A percentile compares a stretch with the other conserved stretches of the same genome.
phyloP scores from a whole-genome alignment of 2,888 invertebrate species.

The Mellilla xanthometata region DNA sequence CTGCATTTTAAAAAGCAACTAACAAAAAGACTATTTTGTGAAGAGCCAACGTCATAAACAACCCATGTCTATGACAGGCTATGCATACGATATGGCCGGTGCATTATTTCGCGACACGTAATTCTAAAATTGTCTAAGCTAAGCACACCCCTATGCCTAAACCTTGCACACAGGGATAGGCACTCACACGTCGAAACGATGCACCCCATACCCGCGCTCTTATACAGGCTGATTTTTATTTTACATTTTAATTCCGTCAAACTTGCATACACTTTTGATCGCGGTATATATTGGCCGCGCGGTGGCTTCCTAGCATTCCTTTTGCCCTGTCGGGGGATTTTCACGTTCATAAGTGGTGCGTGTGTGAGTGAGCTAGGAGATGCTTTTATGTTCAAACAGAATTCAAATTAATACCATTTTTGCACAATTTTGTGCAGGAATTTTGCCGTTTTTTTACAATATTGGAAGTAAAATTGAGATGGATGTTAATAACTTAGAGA shows the following conservation, averaged over 20 bases:
- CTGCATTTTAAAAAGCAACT: constrained; percentile 37
- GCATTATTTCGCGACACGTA: constrained; percentile 70
- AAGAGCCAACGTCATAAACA: constrained; percentile 45
- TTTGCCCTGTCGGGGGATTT: constrained; percentile 26
- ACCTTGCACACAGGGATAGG: constrained; percentile 42
- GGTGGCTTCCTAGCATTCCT: constrained; percentile 26
- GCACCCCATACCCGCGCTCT: constrained; percentile 49
- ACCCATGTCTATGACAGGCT: constrained; percentile 45
- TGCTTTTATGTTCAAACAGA: constrained; percentile 4
- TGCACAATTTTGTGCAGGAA: no score
- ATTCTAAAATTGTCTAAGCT: constrained; percentile 80
- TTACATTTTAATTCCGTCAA: constrained; percentile 34
- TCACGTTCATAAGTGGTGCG: constrained; percentile 13
- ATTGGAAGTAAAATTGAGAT: no score
- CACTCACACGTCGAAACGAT: constrained; percentile 40
- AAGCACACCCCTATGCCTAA: constrained; percentile 71
- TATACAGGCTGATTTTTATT: constrained; percentile 54
- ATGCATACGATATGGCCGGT: constrained; percentile 58
- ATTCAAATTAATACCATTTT: not conserved
- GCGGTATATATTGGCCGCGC: constrained; percentile 28
- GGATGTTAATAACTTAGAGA: no score
- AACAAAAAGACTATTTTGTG: constrained; percentile 41
- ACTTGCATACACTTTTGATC: constrained; percentile 32
- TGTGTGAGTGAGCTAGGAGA: constrained; percentile 9
- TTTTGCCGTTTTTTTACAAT: no score